Evolutionary conservation across 2,113 vertebrate genomes (phyloP), one percentile per base, ranked within the genome.

Genomic region (Bostrychus sinensis): DNA sequence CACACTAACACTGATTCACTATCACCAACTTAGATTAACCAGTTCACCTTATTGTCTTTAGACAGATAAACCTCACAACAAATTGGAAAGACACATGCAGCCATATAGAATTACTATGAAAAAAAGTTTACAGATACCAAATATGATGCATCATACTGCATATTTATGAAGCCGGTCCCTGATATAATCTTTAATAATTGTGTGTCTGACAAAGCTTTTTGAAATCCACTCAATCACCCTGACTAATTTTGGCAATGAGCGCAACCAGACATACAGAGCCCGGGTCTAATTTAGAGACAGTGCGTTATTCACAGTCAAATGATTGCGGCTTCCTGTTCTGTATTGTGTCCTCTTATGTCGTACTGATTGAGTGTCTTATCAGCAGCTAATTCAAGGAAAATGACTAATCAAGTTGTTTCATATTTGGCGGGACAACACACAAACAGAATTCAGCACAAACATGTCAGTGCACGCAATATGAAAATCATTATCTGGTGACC

Each of bases 361-460:
- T 9, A 1, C 10, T 45, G 42, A 45, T 45, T 45, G 42, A 45
- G 42, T 22, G 20, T 12, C 43, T 46, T 46, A 22, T 22, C 8
- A 46, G 19, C 19, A 6, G 22, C 17, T 20, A 42, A 42, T 42
- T 17, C 39, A 9, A 42, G 1, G n/a, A n/a, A 42, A 42, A 42
- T 42, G n/a, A 42, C n/a, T 42, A 22, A 46, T 46, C 43, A 46
- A 22, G 43, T 46, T 46, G 43, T 12, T 19, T 46, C 10, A 22
- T 46, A 23, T 46, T 46, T 46, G 19, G 19, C 19, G 19, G 12
- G 43, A 46, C 43, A 10, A 23, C 11, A 2, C 19, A 11, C 22
- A 46, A 46, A 23, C 43, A 46, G 11, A 11, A 22, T 22, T 46
- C 0, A 23, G 43, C 19, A 46, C 10, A 23, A 46, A 23, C 43